These are phyloP conservation scores for Neopelma chrysocephalum DNA, from an alignment of 2,797 vertebrate genomes.

Conservation along the genomic window DNA sequence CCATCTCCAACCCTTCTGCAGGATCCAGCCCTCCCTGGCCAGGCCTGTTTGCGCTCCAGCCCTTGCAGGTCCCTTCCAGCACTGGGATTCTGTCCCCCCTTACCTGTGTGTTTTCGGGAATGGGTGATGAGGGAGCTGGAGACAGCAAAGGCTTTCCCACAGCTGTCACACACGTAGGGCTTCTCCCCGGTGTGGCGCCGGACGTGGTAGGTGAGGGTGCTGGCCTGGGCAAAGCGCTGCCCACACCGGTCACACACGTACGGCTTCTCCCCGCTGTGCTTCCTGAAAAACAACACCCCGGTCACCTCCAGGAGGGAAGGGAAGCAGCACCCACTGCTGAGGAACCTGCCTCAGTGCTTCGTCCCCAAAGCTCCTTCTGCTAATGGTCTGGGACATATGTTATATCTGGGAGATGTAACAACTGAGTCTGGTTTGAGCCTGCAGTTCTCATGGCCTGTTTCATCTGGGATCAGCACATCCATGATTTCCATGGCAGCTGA, in stretches of 20 bases:
- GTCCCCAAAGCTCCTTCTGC: neutral
- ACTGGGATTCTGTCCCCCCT: neutral
- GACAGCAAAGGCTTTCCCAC: constrained; percentile 95
- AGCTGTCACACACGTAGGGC: constrained; percentile 95
- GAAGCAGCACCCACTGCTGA: fast-evolving
- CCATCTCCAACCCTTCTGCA: neutral
- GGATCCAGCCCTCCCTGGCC: neutral
- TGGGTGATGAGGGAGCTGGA: constrained; percentile 98
- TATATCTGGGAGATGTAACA: fast-evolving
- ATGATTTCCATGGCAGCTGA: fast-evolving
- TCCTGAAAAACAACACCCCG: constrained; percentile 66
- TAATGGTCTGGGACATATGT: neutral
- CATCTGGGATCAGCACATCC: neutral
- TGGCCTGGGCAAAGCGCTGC: constrained; percentile 95
- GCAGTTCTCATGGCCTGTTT: neutral
- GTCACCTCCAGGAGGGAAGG: neutral
- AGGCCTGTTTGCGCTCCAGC: fast-evolving
- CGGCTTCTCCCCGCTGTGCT: constrained; percentile 96
- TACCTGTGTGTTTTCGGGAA: constrained; percentile 94
- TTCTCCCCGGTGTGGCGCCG: constrained; percentile 97
- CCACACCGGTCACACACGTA: constrained; percentile 95
- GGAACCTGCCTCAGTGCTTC: neutral
- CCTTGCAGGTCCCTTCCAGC: neutral
- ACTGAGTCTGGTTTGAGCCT: fast-evolving
- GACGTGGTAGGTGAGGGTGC: constrained; percentile 95